Percentiles rank a stretch among this genome's conserved stretches.
These are phyloP conservation scores for Sardinella longiceps DNA, from an alignment of 2,797 vertebrate genomes.

Conservation along the genomic window DNA sequence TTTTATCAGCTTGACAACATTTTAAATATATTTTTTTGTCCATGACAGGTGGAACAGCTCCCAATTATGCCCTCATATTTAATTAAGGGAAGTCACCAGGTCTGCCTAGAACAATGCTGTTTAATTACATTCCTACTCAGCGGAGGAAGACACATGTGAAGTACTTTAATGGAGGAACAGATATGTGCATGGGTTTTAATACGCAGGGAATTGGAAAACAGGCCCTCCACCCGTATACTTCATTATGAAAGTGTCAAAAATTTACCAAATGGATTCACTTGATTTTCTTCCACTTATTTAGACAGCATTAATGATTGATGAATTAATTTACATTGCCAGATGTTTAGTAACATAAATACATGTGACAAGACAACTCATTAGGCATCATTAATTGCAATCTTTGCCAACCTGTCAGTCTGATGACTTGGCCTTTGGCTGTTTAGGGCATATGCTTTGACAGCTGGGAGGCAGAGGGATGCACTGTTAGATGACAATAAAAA, in stretches of 20 bases:
- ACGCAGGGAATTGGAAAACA: background rate
- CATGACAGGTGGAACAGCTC: background rate
- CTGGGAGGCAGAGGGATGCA: background rate
- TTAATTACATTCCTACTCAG: slow-evolving; percentile 9
- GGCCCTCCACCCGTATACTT: background rate
- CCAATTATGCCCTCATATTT: slow-evolving; percentile 20
- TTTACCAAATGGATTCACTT: slow-evolving; percentile 7
- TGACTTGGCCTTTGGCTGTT: background rate
- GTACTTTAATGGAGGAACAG: background rate
- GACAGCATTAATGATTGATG: background rate
- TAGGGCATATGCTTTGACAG: background rate
- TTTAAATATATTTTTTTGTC: background rate
- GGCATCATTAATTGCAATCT: background rate
- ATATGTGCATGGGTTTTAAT: slow-evolving; percentile 7
- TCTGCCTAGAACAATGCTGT: slow-evolving; percentile 14
- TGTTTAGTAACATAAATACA: slow-evolving; percentile 10
- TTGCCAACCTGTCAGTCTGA: background rate
- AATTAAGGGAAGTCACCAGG: slow-evolving; percentile 3
- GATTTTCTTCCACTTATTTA: slow-evolving; percentile 13
- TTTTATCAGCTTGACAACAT: slow-evolving; percentile 3
- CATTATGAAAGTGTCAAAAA: background rate
- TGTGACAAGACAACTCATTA: background rate
- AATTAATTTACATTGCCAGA: slow-evolving; percentile 2
- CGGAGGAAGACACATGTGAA: background rate
- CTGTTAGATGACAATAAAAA: background rate